Conservation (phyloP, 1,140 invertebrate species). For the Drosophila albomicans region DNA sequence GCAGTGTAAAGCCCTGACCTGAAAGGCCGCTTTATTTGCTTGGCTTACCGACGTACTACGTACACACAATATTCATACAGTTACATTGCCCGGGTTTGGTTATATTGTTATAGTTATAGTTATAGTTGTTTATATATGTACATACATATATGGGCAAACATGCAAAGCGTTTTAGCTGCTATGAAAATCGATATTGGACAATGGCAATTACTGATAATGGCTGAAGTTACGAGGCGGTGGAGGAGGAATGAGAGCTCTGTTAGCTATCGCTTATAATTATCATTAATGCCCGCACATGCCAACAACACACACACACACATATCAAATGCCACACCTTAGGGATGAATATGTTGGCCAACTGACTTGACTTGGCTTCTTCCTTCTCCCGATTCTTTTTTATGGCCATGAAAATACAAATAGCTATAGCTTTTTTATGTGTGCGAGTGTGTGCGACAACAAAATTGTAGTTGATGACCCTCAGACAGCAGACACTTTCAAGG, state of each 20-base stretch:
- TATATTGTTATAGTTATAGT: conserved; percentile 26
- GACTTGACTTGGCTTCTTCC: conserved; percentile 11
- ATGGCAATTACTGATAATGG: conserved; percentile 78
- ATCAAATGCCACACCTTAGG: conserved; percentile 39
- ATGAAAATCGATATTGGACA: conserved; percentile 77
- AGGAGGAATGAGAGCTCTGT: neutral
- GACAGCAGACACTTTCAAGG: conserved; percentile 77
- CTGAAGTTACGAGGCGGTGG: neutral
- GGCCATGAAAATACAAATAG: conserved; percentile 42
- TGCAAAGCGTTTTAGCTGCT: conserved; percentile 60
- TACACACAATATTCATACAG: conserved; percentile 13
- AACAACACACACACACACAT: conserved; percentile 17
- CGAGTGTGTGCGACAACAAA: conserved; percentile 47
- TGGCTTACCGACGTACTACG: conserved; percentile 31
- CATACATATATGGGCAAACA: conserved; percentile 31
- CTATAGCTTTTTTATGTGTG: neutral
- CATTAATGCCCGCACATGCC: conserved; percentile 55
- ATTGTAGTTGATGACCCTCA: conserved; percentile 81
- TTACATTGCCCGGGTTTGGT: conserved; percentile 5
- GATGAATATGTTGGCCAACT: neutral
- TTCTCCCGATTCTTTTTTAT: conserved; percentile 22
- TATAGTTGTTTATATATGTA: neutral
- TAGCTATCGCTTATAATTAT: conserved; percentile 67
- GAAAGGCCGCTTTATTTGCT: conserved; percentile 67
- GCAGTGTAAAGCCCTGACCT: conserved; percentile 78